Percentiles rank a stretch among this genome's conserved stretches.
Conservation (phyloP, 2,113 vertebrate species). For the Microtus pennsylvanicus region DNA sequence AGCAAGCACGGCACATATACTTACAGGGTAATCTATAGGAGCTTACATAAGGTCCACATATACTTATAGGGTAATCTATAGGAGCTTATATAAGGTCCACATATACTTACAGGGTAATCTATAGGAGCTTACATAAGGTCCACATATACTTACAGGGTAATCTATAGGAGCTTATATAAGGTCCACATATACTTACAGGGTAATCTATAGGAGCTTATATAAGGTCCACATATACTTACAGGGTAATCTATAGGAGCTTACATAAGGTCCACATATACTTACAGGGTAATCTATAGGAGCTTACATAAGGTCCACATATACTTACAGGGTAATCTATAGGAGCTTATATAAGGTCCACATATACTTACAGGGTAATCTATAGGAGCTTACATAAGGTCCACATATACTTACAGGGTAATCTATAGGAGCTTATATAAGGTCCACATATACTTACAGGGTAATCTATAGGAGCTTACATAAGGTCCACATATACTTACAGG, state of each 20-base stretch:
- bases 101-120: too few species aligned
- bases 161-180: neutral
- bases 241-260: neutral
- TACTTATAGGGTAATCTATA: too few species aligned
- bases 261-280: neutral
- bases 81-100: neutral
- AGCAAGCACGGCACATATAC: constrained; percentile 11
- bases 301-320: neutral
- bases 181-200: too few species aligned
- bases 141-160: too few species aligned
- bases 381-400: neutral
- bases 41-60: neutral
- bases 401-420: too few species aligned
- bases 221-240: too few species aligned
- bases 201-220: neutral
- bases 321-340: neutral
- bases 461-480: too few species aligned
- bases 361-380: too few species aligned
- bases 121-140: neutral
- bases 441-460: neutral
- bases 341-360: neutral
- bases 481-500: neutral
- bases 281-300: neutral
- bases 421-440: neutral
- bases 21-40: neutral